Percentiles rank a stretch among this genome's conserved stretches.
phyloP scores from a whole-genome alignment of 2,888 invertebrate species.

The Dryocosmus kuriphilus region DNA sequence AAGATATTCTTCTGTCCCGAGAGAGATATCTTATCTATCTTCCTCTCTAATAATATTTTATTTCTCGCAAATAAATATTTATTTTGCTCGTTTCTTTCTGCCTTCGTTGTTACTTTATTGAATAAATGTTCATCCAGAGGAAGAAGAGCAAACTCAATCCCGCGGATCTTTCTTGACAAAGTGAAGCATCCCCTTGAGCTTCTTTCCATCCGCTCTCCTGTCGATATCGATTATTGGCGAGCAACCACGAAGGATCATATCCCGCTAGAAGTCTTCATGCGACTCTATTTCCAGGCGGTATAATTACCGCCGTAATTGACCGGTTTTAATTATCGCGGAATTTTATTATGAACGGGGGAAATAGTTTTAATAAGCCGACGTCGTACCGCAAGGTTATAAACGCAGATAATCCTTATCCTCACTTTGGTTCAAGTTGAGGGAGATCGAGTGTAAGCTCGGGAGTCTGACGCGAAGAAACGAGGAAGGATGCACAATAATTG shows the following conservation, averaged over 20 bases:
- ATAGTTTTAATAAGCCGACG: constrained; percentile 65
- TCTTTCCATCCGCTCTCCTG: constrained; percentile 1
- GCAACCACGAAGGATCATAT: constrained; percentile 51
- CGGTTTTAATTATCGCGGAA: constrained; percentile 69
- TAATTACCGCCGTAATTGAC: constrained; percentile 68
- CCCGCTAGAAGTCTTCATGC: constrained; percentile 18
- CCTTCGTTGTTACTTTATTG: not conserved
- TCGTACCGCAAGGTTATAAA: constrained; percentile 27
- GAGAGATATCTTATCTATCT: not conserved
- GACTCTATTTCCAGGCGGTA: constrained; percentile 52
- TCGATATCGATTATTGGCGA: constrained; percentile 58
- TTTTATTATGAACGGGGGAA: constrained; percentile 66
- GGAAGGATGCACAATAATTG: constrained; percentile 45
- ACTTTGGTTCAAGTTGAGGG: constrained; percentile 16
- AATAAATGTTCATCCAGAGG: not conserved
- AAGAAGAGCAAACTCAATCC: not conserved
- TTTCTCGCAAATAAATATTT: not conserved
- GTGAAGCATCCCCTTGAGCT: constrained; percentile 26
- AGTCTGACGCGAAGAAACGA: not conserved
- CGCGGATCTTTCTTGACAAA: not conserved
- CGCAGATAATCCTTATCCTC: constrained; percentile 28
- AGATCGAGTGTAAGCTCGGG: constrained; percentile 16
- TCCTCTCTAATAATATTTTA: not conserved
- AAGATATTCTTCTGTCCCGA: not conserved
- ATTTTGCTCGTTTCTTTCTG: not conserved